Evolutionary conservation across 2,113 vertebrate species (phyloP).

Genomic region (Megaceryle torquata): DNA sequence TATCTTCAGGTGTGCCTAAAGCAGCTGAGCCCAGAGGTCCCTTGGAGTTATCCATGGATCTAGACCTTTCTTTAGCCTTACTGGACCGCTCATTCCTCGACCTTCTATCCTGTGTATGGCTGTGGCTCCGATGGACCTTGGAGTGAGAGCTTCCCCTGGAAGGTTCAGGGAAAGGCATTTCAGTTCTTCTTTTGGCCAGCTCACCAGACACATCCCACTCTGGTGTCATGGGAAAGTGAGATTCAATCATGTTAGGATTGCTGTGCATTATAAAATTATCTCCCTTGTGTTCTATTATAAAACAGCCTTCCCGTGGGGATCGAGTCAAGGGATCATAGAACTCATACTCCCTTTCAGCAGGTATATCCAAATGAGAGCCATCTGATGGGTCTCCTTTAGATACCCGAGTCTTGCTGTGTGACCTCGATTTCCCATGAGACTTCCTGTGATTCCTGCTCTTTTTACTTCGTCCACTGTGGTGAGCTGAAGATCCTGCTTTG

Average conservation of each 20-base stretch:
- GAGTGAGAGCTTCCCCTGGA: slow-evolving; percentile 91
- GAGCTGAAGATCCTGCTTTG: slow-evolving; percentile 90
- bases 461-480: slow-evolving; percentile 91
- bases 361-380: slow-evolving; percentile 86
- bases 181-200: slow-evolving; percentile 93
- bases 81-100: slow-evolving; percentile 90
- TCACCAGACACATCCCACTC: slow-evolving; percentile 98
- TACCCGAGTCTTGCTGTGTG: slow-evolving; percentile 91
- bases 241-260: slow-evolving; percentile 90
- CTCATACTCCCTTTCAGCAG: slow-evolving; percentile 87
- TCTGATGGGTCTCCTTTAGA: slow-evolving; percentile 92
- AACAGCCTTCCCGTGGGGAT: slow-evolving; percentile 88
- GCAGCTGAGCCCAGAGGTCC: slow-evolving; percentile 85
- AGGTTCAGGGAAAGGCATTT: slow-evolving; percentile 97
- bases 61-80: slow-evolving; percentile 96
- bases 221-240: slow-evolving; percentile 93
- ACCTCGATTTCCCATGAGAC: slow-evolving; percentile 89
- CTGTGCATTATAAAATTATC: slow-evolving; percentile 94
- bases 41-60: slow-evolving; percentile 98
- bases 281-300: slow-evolving; percentile 89
- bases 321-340: slow-evolving; percentile 85
- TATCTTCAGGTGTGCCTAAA: slow-evolving; percentile 87
- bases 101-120: slow-evolving; percentile 96
- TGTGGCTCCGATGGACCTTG: slow-evolving; percentile 97
- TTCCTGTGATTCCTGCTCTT: slow-evolving; percentile 90